Evolutionary conservation across 2,888 invertebrate genomes (phyloP).

Genomic region (Hypsopygia costalis): DNA sequence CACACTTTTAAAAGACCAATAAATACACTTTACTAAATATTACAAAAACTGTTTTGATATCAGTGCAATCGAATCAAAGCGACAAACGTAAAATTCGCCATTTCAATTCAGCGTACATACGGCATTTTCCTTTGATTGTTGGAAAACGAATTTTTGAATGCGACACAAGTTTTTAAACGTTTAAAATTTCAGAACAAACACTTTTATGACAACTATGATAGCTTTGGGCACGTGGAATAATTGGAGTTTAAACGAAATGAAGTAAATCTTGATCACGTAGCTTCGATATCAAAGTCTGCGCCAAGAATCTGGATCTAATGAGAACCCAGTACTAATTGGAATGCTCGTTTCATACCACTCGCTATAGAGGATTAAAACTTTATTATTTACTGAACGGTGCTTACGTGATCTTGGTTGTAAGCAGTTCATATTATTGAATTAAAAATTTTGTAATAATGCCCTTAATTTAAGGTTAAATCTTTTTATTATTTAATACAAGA

Average conservation of each 20-base stretch:
- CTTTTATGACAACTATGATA: slow-evolving; percentile 4
- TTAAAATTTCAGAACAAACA: slow-evolving; percentile 1
- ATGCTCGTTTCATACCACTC: slow-evolving; percentile 56
- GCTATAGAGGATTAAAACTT: slow-evolving; percentile 51
- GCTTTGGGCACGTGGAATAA: slow-evolving; percentile 27
- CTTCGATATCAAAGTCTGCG: slow-evolving; percentile 61
- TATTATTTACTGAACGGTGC: slow-evolving; percentile 41
- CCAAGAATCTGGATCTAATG: slow-evolving; percentile 70
- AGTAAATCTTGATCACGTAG: slow-evolving; percentile 68
- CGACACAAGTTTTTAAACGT: slow-evolving; percentile 10
- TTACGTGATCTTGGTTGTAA: slow-evolving; percentile 21
- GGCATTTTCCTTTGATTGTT: slow-evolving; percentile 10
- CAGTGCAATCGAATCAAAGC: slow-evolving; percentile 7
- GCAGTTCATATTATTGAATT: background rate
- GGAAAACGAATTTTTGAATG: slow-evolving; percentile 9
- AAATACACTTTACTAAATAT: slow-evolving; percentile 3
- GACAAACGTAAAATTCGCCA: slow-evolving; percentile 9
- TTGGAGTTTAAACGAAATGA: slow-evolving; percentile 41
- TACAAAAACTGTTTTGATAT: slow-evolving; percentile 7
- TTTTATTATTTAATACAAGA: no score
- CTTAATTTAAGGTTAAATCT: no score
- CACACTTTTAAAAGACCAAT: background rate
- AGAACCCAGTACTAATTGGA: slow-evolving; percentile 73
- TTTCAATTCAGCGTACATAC: slow-evolving; percentile 7
- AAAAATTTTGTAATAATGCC: background rate